These are phyloP conservation scores for Galaxea fascicularis DNA, from an alignment of 92 coral and sea anemone species.

Conservation along the genomic window DNA sequence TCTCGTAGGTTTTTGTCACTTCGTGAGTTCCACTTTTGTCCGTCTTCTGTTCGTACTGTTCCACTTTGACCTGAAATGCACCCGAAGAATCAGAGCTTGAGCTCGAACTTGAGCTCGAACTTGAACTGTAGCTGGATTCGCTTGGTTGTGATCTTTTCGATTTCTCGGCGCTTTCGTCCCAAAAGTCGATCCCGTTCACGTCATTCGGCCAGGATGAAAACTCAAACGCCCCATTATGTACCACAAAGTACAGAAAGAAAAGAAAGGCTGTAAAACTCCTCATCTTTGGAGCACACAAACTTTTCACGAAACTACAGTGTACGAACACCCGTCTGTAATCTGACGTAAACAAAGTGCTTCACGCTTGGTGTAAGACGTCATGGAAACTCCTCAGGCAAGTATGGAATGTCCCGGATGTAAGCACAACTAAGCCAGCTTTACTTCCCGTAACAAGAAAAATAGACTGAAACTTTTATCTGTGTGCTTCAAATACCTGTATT, in stretches of 20 bases:
- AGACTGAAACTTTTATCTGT: no score
- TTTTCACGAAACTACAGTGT: not conserved
- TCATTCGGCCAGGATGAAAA: not conserved
- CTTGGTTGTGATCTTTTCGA: slow-evolving; percentile 23
- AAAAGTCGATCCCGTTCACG: not conserved
- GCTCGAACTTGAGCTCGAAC: not conserved
- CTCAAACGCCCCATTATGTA: not conserved
- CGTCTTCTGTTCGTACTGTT: slow-evolving; percentile 38
- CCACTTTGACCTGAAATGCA: slow-evolving; percentile 29
- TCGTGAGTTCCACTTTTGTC: slow-evolving; percentile 38
- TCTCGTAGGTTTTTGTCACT: slow-evolving; percentile 31
- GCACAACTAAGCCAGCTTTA: no score
- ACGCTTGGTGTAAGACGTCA: slow-evolving; percentile 25
- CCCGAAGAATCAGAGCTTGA: slow-evolving; percentile 18
- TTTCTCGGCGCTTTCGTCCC: slow-evolving; percentile 24
- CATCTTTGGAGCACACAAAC: slow-evolving; percentile 8
- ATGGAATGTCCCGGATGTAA: slow-evolving; percentile 36
- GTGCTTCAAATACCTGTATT: no score
- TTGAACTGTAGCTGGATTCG: slow-evolving; percentile 11
- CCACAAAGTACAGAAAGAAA: not conserved
- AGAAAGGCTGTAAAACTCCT: not conserved
- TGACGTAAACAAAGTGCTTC: not conserved
- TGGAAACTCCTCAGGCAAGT: slow-evolving; percentile 23
- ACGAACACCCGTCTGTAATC: not conserved
- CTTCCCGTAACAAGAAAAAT: no score